A percentile compares a stretch with the other conserved stretches of the same genome.
phyloP scores from a whole-genome alignment of 1,140 invertebrate genomes.

The Lepidurus arcticus region DNA sequence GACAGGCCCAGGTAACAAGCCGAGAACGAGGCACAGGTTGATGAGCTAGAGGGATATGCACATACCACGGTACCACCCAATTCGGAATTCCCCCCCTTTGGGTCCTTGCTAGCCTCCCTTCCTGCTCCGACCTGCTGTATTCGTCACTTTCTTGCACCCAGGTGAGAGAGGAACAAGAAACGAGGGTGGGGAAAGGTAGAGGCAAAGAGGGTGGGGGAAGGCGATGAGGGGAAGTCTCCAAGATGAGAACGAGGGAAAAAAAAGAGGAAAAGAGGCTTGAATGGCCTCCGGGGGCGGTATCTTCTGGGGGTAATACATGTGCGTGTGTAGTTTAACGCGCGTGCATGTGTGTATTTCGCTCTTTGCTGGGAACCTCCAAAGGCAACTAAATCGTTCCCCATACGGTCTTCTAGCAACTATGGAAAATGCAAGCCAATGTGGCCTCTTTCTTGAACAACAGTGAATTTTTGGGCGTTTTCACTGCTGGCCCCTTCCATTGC shows the following conservation, averaged over 20 bases:
- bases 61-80: neutral
- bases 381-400: too few relatives aligned
- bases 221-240: neutral
- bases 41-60: neutral
- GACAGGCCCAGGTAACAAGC: neutral
- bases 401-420: too few relatives aligned
- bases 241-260: neutral
- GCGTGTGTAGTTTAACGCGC: conserved; percentile 3
- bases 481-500: too few relatives aligned
- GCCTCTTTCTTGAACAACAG: too few relatives aligned
- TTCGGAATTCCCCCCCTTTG: neutral
- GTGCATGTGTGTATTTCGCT: neutral
- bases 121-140: neutral
- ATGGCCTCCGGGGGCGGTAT: neutral
- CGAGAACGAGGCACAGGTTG: conserved; percentile 1
- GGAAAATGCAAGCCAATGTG: too few relatives aligned
- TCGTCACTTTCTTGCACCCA: neutral
- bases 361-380: neutral
- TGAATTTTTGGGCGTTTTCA: too few relatives aligned
- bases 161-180: neutral
- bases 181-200: neutral
- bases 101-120: neutral
- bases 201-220: neutral
- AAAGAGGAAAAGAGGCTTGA: neutral
- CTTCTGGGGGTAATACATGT: neutral